Base-by-base conservation (phyloP, 2,113 vertebrate species). In the Bubalus kerabau region DNA sequence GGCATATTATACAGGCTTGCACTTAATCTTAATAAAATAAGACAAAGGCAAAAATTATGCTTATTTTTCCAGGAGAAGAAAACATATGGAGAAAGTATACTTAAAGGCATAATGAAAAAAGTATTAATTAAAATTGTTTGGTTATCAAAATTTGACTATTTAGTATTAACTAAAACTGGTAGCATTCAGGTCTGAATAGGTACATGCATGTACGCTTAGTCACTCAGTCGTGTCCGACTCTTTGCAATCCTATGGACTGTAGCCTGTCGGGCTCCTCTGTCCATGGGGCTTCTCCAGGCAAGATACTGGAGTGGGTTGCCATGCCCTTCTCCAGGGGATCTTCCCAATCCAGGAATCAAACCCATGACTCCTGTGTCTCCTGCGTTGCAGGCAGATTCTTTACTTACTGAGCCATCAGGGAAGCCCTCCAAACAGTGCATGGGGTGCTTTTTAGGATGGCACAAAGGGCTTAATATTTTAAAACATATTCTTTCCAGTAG, bases 51-150 rank as follows among this genome's bases (percentile, higher is more conserved):
- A 94, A 94, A 50, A 78, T 59, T 81, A 32, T 52, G 17, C 19
- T 83, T 83, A 13, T 86, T 85, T 91, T 98, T 91, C 26, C 2
- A 82, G 78, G 52, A 97, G 89, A 91, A 64, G 21, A 67, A 96
- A 98, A 74, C 40, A 67, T 12, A 36, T 87, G 4, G 26, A 87
- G 48, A 46, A 94, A 90, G 14, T 78, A 11, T 67, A 87, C 17
- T 62, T 87, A 91, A 94, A 78, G n/a, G n/a, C n/a, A 4, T 85
- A 82, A 88, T 62, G 10, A 30, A 90, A 95, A 93, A 94, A n/a
- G 1, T 30, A 84, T 90, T 95, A 71, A 92, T 64, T 94, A 74
- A 87, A 94, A 89, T 14, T 28, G 13, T 71, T 60, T n/a, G 76
- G 11, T 84, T 24, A 82, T 82, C 15, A 60, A 89, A 76, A 84